phyloP scores from a whole-genome alignment of 2,888 invertebrate species.

The Ariolimax columbianus region DNA sequence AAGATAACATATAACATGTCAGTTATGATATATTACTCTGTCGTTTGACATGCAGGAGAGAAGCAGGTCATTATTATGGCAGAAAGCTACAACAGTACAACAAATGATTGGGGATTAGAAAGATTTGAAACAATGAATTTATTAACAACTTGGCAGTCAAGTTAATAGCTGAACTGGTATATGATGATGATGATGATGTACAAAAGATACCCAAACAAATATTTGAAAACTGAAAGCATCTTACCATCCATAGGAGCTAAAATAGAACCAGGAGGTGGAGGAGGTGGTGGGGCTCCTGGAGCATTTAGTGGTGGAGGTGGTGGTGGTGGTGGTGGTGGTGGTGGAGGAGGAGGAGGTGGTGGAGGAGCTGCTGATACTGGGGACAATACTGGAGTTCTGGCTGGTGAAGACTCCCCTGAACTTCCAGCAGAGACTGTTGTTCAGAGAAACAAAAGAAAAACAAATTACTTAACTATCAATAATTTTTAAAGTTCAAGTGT shows the following conservation, averaged over 20 bases:
- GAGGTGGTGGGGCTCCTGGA: slow-evolving; percentile 80
- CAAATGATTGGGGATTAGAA: too few relatives aligned
- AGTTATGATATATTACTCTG: too few relatives aligned
- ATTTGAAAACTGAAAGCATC: background rate
- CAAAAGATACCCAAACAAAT: background rate
- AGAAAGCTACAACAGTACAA: too few relatives aligned
- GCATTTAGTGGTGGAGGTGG: slow-evolving; percentile 81
- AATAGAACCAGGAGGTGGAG: slow-evolving; percentile 68
- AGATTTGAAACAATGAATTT: too few relatives aligned
- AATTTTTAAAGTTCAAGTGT: background rate
- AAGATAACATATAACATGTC: too few relatives aligned
- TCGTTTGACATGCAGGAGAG: too few relatives aligned
- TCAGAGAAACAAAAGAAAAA: background rate
- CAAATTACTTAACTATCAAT: too few relatives aligned
- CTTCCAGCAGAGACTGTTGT: slow-evolving; percentile 48
- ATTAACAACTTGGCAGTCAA: too few relatives aligned
- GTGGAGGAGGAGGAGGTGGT: slow-evolving; percentile 81
- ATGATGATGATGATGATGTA: background rate
- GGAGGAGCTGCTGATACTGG: slow-evolving; percentile 68
- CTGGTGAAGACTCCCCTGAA: slow-evolving; percentile 49
- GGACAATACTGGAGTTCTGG: slow-evolving; percentile 43
- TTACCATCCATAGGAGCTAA: slow-evolving; percentile 55
- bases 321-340: slow-evolving; percentile 76
- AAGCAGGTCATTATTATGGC: too few relatives aligned
- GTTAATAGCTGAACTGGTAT: background rate